phyloP scores from a whole-genome alignment of 2,797 vertebrate genomes.

The Setipinna tenuifilis region DNA sequence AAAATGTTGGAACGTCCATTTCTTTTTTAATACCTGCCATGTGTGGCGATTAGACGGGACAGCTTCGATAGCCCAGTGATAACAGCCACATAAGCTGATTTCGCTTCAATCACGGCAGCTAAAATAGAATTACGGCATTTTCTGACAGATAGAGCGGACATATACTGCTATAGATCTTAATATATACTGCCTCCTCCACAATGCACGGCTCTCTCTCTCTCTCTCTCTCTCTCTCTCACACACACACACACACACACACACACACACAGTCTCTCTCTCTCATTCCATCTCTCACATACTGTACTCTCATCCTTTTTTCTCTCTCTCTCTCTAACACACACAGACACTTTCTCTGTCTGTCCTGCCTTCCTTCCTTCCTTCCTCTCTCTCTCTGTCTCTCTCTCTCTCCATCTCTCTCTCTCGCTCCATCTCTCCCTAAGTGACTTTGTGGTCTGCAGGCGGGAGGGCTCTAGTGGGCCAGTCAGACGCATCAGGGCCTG shows the following conservation, averaged over 20 bases:
- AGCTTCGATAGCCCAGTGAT: slow-evolving; percentile 83
- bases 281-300: neutral
- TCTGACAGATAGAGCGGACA: neutral
- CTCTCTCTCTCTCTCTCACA: neutral
- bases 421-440: slow-evolving; percentile 44
- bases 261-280: neutral
- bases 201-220: neutral
- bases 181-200: slow-evolving; percentile 10
- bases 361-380: neutral
- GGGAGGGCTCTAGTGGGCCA: slow-evolving; percentile 69
- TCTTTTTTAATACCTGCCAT: slow-evolving; percentile 65
- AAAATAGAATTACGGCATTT: slow-evolving; percentile 82
- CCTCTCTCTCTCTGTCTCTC: slow-evolving; percentile 22
- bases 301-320: neutral
- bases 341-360: neutral
- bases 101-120: slow-evolving; percentile 85
- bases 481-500: slow-evolving; percentile 72
- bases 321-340: neutral
- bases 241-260: too few relatives aligned
- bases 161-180: neutral
- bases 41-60: slow-evolving; percentile 81
- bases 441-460: slow-evolving; percentile 81
- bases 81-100: slow-evolving; percentile 87
- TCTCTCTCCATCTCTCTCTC: neutral
- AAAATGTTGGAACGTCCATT: slow-evolving; percentile 46